Evolutionary conservation across 2,797 vertebrate species (phyloP), one percentile per base, ranked within the genome.

Genomic region (Onychomys arenicola): DNA sequence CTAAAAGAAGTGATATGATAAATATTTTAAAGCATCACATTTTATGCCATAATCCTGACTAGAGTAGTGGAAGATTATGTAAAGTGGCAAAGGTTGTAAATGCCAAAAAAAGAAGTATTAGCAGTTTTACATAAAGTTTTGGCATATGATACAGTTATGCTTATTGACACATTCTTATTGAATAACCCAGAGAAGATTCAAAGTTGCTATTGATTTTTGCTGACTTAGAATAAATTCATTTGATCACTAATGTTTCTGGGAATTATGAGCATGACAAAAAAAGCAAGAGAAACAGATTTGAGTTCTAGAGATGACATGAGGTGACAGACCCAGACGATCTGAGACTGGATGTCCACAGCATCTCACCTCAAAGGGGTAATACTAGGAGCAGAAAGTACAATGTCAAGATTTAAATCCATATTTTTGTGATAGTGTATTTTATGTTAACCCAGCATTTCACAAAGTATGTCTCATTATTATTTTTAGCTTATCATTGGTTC

Each of bases 121-220:
- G 59, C 4, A 78, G 97, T 93, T 90, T 91, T 92, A 49, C 92
- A 89, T 91, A 92, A 96, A 96, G 57, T 96, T 96, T 0, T 97
- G 92, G 85, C 67, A 84, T 88, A 46, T 3, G 2, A 95, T 96
- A 92, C 89, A 95, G 89, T 91, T 97, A 96, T 97, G 65, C 61
- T 96, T 98, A 97, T 93, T 87, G 76, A 97, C 82, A 76, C 78
- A 94, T 98, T 96, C 91, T 98, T 97, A 98, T 97, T 91, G 59
- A 91, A 97, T 97, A 92, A 97, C 98, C 98, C 97, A 98, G 88
- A 59, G 96, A 34, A 90, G 92, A 78, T 84, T 97, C 86, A 97
- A 98, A 97, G 84, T 32, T 77, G 87, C 96, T 93, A 96, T 63
- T 34, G 93, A 37, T 73, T 92, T 92, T 82, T 96, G 23, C 91